Evolutionary conservation across 2,888 invertebrate species (phyloP).

Genomic region (Villa cingulata): DNA sequence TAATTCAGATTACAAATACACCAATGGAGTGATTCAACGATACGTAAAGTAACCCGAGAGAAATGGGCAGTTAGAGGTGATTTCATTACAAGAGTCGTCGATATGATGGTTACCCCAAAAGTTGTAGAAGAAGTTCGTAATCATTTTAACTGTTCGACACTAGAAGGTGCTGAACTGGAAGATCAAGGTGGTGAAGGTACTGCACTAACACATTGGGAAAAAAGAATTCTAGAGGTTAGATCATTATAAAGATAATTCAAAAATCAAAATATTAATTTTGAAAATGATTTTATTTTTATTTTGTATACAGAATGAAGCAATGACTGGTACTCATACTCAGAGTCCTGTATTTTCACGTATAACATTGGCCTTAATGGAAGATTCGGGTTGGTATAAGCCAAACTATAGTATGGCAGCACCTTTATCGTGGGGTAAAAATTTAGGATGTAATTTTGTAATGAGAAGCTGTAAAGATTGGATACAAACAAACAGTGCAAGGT

Average conservation of each 20-base stretch:
- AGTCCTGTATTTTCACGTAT: conserved; percentile 93
- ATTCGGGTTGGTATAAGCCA: conserved; percentile 93
- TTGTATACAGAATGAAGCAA: conserved; percentile 76
- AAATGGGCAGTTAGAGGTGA: conserved; percentile 73
- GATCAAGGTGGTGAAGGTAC: conserved; percentile 98
- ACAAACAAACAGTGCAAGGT: conserved; percentile 56
- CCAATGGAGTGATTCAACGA: conserved; percentile 86
- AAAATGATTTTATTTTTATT: not conserved
- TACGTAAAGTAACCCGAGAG: conserved; percentile 53
- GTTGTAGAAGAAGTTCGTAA: conserved; percentile 74
- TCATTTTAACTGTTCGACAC: conserved; percentile 71
- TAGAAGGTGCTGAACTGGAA: conserved; percentile 95
- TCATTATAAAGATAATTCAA: no score
- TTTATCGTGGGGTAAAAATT: conserved; percentile 75
- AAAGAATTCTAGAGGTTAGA: conserved; percentile 83
- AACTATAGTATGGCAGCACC: conserved; percentile 79
- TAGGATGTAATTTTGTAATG: conserved; percentile 91
- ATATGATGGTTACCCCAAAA: conserved; percentile 82
- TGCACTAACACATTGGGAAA: conserved; percentile 97
- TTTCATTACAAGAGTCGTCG: conserved; percentile 55
- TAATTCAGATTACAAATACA: conserved; percentile 68
- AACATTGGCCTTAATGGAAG: conserved; percentile 93
- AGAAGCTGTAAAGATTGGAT: conserved; percentile 97
- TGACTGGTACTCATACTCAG: conserved; percentile 98
- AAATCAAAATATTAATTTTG: no score